Conservation (phyloP, 2,113 vertebrate species). For the Esox niger region DNA sequence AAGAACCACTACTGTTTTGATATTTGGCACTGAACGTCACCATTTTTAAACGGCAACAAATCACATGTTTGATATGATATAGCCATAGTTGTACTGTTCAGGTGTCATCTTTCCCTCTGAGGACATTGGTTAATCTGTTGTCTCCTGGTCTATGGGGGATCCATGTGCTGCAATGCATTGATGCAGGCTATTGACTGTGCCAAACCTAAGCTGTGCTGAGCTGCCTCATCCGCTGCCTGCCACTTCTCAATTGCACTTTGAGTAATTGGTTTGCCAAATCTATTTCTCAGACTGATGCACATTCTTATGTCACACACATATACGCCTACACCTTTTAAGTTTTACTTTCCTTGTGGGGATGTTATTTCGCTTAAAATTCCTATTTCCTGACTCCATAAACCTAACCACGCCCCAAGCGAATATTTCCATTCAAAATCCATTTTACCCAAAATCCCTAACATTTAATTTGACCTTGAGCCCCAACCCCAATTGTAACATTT, state of each 20-base stretch:
- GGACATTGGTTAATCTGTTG: conserved; percentile 39
- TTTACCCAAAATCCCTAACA: too few relatives aligned
- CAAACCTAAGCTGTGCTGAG: conserved; percentile 33
- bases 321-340: background rate
- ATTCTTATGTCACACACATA: background rate
- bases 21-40: background rate
- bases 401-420: conserved; percentile 8
- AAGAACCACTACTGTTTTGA: background rate
- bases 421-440: too few relatives aligned
- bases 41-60: background rate
- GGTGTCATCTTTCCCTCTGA: conserved; percentile 8
- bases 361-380: too few relatives aligned
- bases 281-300: conserved; percentile 3
- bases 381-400: too few relatives aligned
- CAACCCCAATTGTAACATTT: too few relatives aligned
- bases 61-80: background rate
- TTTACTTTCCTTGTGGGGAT: too few relatives aligned
- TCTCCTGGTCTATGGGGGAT: conserved; percentile 13
- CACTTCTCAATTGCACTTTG: conserved; percentile 16
- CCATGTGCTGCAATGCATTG: conserved; percentile 43
- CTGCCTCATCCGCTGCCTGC: conserved; percentile 16
- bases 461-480: too few relatives aligned
- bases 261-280: conserved; percentile 11
- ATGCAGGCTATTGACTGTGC: conserved; percentile 35
- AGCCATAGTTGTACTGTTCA: background rate